Conservation (phyloP, 2,113 vertebrate species). For the Festucalex cinctus region DNA sequence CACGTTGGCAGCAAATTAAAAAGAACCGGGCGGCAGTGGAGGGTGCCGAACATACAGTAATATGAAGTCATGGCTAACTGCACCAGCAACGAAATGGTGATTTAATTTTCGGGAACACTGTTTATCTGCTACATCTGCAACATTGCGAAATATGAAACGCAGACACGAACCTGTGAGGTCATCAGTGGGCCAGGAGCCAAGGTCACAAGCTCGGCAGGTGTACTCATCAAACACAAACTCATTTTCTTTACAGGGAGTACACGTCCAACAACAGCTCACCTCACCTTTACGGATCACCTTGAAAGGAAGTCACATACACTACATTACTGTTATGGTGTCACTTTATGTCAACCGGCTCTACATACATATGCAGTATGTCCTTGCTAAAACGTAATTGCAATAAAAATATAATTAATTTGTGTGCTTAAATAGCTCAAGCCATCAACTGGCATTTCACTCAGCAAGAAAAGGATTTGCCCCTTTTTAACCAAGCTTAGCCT, state of each 20-base stretch:
- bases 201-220: slow-evolving; percentile 90
- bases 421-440: too few relatives aligned
- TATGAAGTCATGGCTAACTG: slow-evolving; percentile 14
- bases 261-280: slow-evolving; percentile 98
- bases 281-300: slow-evolving; percentile 98
- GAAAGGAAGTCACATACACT: neutral
- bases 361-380: neutral
- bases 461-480: neutral
- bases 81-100: neutral
- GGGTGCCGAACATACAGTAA: slow-evolving; percentile 11
- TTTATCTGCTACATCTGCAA: neutral
- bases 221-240: slow-evolving; percentile 96
- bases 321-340: neutral
- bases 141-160: neutral
- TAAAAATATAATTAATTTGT: too few relatives aligned
- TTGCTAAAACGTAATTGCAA: neutral
- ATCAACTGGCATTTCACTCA: too few relatives aligned
- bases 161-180: slow-evolving; percentile 85
- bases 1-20: slow-evolving; percentile 42
- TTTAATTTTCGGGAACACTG: slow-evolving; percentile 2
- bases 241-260: slow-evolving; percentile 95
- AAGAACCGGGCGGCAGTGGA: neutral
- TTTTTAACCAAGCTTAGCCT: neutral
- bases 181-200: slow-evolving; percentile 90
- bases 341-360: neutral